These are phyloP conservation scores for Oscheius sp. DNA, from an alignment of 2,888 invertebrate species.

Conservation along the genomic window DNA sequence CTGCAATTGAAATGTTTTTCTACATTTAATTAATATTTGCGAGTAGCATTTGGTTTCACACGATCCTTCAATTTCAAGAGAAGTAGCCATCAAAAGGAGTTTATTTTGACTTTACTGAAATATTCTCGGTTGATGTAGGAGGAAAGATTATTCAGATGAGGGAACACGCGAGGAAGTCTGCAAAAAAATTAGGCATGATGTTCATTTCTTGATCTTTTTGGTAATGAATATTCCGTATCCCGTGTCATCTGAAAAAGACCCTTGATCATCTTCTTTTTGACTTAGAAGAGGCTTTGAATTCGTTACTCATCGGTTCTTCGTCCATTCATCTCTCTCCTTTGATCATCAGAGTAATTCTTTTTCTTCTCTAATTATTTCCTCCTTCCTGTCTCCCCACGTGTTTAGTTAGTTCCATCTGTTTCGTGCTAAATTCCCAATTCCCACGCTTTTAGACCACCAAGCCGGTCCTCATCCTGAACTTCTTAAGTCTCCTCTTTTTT, in stretches of 20 bases:
- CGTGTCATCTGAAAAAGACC: too few relatives aligned
- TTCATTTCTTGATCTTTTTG: too few relatives aligned
- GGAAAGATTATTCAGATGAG: too few relatives aligned
- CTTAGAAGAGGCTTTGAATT: not conserved
- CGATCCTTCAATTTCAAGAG: constrained; percentile 11
- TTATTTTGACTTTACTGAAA: too few relatives aligned
- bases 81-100: too few relatives aligned
- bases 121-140: too few relatives aligned
- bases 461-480: not conserved
- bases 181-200: too few relatives aligned
- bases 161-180: too few relatives aligned
- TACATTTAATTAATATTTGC: constrained; percentile 5
- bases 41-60: constrained; percentile 6
- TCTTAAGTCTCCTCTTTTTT: not conserved
- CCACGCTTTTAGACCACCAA: constrained; percentile 3
- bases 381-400: not conserved
- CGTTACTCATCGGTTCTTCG: too few relatives aligned
- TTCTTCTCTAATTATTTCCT: not conserved
- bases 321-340: not conserved
- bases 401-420: not conserved
- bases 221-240: too few relatives aligned
- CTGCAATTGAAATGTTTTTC: not conserved
- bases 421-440: not conserved
- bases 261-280: not conserved
- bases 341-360: not conserved